Evolutionary conservation across 2,113 vertebrate species (phyloP), one percentile per base, ranked within the genome.

Genomic region (Thunnus maccoyii): DNA sequence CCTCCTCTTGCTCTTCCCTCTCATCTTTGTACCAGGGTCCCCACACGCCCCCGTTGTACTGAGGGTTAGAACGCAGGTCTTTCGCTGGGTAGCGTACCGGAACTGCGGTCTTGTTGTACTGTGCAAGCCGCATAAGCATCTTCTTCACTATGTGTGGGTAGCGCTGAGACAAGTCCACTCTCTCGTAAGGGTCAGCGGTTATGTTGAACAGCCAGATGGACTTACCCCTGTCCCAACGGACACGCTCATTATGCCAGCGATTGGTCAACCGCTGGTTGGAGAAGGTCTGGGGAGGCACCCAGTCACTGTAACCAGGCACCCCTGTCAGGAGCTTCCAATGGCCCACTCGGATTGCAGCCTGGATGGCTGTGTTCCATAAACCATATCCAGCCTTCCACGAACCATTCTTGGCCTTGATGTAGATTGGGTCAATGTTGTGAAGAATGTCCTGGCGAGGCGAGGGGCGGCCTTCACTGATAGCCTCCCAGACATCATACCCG

Each of bases 161-260:
- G 62, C 88, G 94, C 18, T 82, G 67, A 0, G 98, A 99, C 30
- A 99, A 93, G 87, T 99, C 98, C 89, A 97, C 95, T 2, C 98
- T 94, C 85, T 99, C 98, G 0, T 97, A 99, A 0, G 98, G 98
- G 83, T 99, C 98, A 0, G 98, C 97, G 0, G 96, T 97, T 89
- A 99, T 98, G 94, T 99, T 99, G 92, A 99, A 99, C 30, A 99
- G 96, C 98, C 98, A 99, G n/a, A 99, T 69, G 0, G 97, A 97
- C 82, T 99, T 98, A 2, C 98, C 97, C 0, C 95, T 94, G 0
- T 96, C 95, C 95, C 96, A 95, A 4, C 92, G 96, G 10, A 99
- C 89, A 0, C 95, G 95, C 66, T 99, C 98, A 0, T 95, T 97
- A 84, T 99, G 98, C 96, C 96, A 98, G 72, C 97, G 97, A 72